Conservation (phyloP, 2,888 invertebrate species). For the Pherbina coryleti region DNA sequence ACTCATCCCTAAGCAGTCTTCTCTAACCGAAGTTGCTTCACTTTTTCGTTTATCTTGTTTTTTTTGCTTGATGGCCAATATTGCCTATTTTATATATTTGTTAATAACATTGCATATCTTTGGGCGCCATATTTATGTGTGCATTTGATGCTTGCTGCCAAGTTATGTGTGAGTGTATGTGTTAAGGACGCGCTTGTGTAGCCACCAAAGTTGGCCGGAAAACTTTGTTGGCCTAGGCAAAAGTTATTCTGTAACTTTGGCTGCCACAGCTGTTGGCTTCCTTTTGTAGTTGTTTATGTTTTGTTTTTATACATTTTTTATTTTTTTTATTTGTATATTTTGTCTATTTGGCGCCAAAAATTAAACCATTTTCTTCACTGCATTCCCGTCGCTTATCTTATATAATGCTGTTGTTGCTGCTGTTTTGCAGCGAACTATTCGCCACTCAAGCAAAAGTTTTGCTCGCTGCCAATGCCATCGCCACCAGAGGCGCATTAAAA, state of each 20-base stretch:
- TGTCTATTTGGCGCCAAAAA: too few relatives aligned
- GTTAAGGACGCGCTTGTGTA: not conserved
- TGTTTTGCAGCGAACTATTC: not conserved
- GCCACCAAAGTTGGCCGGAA: conserved; percentile 19
- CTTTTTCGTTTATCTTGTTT: too few relatives aligned
- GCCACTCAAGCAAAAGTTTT: conserved; percentile 4
- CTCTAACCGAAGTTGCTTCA: too few relatives aligned
- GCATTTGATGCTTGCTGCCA: conserved; percentile 1
- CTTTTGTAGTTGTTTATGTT: not conserved
- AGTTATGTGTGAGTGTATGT: not conserved
- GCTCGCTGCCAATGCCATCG: not conserved
- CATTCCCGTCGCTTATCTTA: too few relatives aligned
- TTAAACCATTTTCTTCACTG: too few relatives aligned
- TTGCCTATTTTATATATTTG: too few relatives aligned
- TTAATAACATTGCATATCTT: conserved; percentile 5
- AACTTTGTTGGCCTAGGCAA: conserved; percentile 25
- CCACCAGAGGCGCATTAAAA: not conserved
- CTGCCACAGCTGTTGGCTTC: conserved; percentile 18
- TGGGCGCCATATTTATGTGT: conserved; percentile 2
- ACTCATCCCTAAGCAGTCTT: too few relatives aligned
- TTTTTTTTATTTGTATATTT: too few relatives aligned
- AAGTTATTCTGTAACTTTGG: conserved; percentile 17
- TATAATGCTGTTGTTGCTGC: too few relatives aligned
- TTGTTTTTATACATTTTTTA: too few relatives aligned
- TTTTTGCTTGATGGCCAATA: too few relatives aligned